Evolutionary conservation across 2,888 invertebrate genomes (phyloP).

Genomic region (Anodontia alba): DNA sequence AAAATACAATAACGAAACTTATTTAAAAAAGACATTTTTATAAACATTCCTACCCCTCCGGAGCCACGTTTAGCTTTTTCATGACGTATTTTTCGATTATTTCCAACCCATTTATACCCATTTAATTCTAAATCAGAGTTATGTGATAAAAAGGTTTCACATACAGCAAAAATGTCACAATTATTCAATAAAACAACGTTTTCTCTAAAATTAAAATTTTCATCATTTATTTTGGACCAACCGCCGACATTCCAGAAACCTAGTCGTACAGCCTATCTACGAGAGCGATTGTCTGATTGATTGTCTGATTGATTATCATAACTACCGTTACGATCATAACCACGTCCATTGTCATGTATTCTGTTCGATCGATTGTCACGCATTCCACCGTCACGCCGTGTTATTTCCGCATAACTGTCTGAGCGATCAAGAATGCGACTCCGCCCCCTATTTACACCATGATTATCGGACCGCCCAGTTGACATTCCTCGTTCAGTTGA

Average conservation of each 20-base stretch:
- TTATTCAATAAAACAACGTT: conserved; percentile 14
- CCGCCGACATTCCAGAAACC: conserved; percentile 24
- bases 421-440: neutral
- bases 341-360: neutral
- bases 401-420: neutral
- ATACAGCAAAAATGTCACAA: conserved; percentile 19
- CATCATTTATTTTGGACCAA: conserved; percentile 19
- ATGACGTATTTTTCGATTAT: conserved; percentile 2
- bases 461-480: neutral
- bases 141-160: conserved; percentile 13
- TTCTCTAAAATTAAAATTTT: conserved; percentile 21
- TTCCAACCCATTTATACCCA: conserved; percentile 14
- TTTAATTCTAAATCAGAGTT: neutral
- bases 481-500: neutral
- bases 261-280: conserved; percentile 3
- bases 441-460: neutral
- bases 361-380: neutral
- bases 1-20: conserved; percentile 4
- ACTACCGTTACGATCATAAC: neutral
- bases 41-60: conserved; percentile 20
- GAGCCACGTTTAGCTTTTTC: neutral
- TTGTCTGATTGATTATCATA: neutral
- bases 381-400: neutral
- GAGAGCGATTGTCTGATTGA: neutral
- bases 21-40: conserved; percentile 7